Percentiles rank a stretch among this genome's conserved stretches.
Evolutionary conservation across 2,888 invertebrate genomes (phyloP).

Genomic region (Caenorhabditis sp.): DNA sequence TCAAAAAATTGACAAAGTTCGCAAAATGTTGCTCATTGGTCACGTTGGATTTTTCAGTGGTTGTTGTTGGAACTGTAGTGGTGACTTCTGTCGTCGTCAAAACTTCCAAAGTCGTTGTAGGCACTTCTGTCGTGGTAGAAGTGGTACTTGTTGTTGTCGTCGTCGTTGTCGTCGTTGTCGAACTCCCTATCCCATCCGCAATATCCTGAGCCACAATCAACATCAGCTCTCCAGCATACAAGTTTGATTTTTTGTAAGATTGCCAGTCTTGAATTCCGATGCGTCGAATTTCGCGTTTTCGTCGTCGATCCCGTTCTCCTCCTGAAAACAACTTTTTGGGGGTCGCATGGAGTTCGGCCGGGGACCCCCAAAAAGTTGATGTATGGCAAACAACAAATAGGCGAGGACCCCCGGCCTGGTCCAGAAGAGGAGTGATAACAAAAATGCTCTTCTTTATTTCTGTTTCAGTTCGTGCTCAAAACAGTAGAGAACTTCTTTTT

Average conservation of each 20-base stretch:
- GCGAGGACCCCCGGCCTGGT: neutral
- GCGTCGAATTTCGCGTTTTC: conserved; percentile 25
- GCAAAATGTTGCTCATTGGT: conserved; percentile 43
- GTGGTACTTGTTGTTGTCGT: conserved; percentile 10
- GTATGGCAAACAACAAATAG: neutral
- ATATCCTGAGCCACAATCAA: conserved; percentile 54
- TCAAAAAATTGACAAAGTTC: conserved; percentile 55
- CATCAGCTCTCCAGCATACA: conserved; percentile 53
- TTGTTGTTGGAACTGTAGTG: neutral
- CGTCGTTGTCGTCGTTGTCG: conserved; percentile 11
- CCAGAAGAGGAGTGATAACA: too few species aligned
- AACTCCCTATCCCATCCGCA: conserved; percentile 20
- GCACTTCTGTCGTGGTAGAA: neutral
- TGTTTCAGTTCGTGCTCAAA: neutral
- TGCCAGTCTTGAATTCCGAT: conserved; percentile 54
- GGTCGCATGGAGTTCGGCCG: neutral
- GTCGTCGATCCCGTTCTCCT: conserved; percentile 28
- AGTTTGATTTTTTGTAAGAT: conserved; percentile 35
- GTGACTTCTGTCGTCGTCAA: conserved; percentile 7
- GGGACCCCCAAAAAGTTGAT: neutral
- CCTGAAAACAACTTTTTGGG: conserved; percentile 10
- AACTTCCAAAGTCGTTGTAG: conserved; percentile 21
- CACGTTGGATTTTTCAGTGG: neutral
- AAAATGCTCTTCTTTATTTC: too few species aligned
- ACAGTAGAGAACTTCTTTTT: too few species aligned